Base-by-base conservation (phyloP, 2,113 vertebrate species). In the Ploceus nigricollis region DNA sequence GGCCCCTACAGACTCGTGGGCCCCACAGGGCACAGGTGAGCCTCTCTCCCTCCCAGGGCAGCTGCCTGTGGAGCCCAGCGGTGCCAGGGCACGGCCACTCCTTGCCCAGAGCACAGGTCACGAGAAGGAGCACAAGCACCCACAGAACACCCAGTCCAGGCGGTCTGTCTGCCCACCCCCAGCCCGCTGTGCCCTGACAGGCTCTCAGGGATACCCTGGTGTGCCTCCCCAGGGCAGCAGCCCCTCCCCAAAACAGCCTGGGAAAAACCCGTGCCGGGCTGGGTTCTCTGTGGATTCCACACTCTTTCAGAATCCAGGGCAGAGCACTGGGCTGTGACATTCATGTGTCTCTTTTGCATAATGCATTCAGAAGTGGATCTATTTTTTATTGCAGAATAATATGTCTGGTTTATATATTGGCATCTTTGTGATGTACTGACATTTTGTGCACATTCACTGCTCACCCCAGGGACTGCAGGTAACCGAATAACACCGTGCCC, bases 351-450 rank as follows among this genome's bases (percentile, higher is more conserved):
- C 40, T 66, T 94, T 57, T 90, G 87, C 90, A 86, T 66, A 85
- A 95, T 71, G 68, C 69, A 76, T 95, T 94, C 77, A 88, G 50
- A 44, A 85, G 42, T 3, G 19, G 50, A 73, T 91, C 89, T 77
- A 73, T 60, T 92, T 94, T 91, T 88, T 56, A 80, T 68, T 86
- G 79, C 39, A 39, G 91, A 70, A 85, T 58, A 88, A 86, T 20
- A 65, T 16, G 75, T 47, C 82, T 51, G 24, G 60, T 56, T 91
- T 81, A 64, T 66, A 66, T 10, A 56, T 40, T 56, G 64, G 33
- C 68, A 66, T 33, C 79, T 87, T 75, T 71, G 30, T 88, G 78
- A 77, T 53, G 48, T 27, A n/a, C 64, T 50, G 69, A 61, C 83
- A 82, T 87, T 84, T 72, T 35, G 45, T 44, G 40, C 82, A 66